Percentiles rank a stretch among this genome's conserved stretches.
These are phyloP conservation scores for Trogon melanurus DNA, from an alignment of 2,113 vertebrate genomes.

Conservation along the genomic window DNA sequence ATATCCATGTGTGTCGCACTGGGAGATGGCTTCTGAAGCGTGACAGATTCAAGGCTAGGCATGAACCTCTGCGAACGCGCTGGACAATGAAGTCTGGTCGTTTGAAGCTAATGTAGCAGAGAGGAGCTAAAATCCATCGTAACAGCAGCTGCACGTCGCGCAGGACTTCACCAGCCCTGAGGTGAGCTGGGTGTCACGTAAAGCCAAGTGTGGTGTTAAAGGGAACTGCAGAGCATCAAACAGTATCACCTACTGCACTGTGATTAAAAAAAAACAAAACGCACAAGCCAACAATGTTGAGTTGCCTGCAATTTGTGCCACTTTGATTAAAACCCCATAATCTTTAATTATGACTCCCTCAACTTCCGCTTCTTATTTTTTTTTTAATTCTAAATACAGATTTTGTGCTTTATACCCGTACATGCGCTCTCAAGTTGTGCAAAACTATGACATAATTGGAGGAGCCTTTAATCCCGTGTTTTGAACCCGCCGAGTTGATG, in stretches of 20 bases:
- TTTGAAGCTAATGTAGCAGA: background rate
- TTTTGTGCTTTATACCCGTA: background rate
- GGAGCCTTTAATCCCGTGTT: conserved; percentile 27
- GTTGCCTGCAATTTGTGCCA: background rate
- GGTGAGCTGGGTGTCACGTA: background rate
- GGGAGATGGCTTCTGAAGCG: background rate
- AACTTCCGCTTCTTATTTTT: background rate
- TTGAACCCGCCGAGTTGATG: background rate
- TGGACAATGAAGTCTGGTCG: background rate
- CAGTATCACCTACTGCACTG: rapidly evolving
- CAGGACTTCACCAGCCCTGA: background rate
- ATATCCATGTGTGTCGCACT: background rate
- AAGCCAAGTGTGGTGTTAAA: background rate
- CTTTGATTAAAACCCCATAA: background rate
- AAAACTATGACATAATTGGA: conserved; percentile 30
- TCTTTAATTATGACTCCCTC: background rate
- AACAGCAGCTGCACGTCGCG: background rate
- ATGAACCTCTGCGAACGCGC: background rate
- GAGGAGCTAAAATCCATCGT: background rate
- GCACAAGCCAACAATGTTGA: too few relatives aligned
- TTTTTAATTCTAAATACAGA: background rate
- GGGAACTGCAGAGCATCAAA: background rate
- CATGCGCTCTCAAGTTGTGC: background rate
- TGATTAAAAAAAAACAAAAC: background rate
- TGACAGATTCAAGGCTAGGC: background rate